Evolutionary conservation across 2,797 vertebrate species (phyloP), one percentile per base, ranked within the genome.

Genomic region (Amblyopsis hoosieri): DNA sequence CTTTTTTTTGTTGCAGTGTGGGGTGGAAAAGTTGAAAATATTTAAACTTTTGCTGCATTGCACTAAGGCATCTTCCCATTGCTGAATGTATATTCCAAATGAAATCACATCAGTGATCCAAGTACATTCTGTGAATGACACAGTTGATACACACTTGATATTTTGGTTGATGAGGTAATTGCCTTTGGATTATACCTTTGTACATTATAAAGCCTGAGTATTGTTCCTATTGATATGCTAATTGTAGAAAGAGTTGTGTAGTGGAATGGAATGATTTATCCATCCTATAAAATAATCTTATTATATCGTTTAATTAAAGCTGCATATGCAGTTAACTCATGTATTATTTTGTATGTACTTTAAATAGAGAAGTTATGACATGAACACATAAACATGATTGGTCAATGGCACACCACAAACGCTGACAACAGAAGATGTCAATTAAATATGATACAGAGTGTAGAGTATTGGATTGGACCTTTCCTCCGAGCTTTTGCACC

Each of bases 401-500:
- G 14, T 4, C 13, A 14, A 56, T 13, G 4, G 17, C 31, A 55
- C 12, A 37, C 1, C 14, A 60, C 14, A 37, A 23, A 33, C 46
- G 8, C 15, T 31, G 50, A 23, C 15, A 23, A 51, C 45, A 37
- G 12, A 42, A 55, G 52, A 55, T 45, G 48, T 45, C 54, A 46
- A 57, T 23, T 23, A 37, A 62, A 33, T 10, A 12, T 10, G 12
- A 56, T 62, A 59, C 59, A 65, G 50, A 66, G 54, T 71, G 62
- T 85, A 80, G 63, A 57, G 55, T 78, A 78, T 85, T 74, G 66
- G 75, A 76, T 81, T 80, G 75, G 80, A 69, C 60, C 72, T 84
- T 81, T 85, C 74, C 82, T 82, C 73, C 64, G 72, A 83, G 85
- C 71, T 76, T 85, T 87, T 86, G 87, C 82, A 86, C 81, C 85